phyloP scores from a whole-genome alignment of 2,797 vertebrate genomes.

The Acipenser transmontanus region DNA sequence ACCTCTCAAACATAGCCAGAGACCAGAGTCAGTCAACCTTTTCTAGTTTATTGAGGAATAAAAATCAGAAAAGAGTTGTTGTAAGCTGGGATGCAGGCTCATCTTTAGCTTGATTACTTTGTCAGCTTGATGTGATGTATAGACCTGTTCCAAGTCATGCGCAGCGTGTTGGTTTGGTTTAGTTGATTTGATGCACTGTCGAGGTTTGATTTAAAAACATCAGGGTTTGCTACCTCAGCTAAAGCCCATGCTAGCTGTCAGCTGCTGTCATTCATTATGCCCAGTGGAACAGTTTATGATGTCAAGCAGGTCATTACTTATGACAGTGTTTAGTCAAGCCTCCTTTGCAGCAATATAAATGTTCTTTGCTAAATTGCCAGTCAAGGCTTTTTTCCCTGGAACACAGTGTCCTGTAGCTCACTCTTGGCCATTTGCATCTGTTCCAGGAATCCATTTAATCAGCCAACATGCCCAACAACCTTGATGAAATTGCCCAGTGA shows the following conservation, averaged over 20 bases:
- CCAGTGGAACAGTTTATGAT: slow-evolving; percentile 65
- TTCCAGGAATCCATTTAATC: slow-evolving; percentile 56
- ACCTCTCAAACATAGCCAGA: no score
- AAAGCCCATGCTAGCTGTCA: slow-evolving; percentile 55
- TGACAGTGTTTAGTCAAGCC: slow-evolving; percentile 58
- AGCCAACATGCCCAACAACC: slow-evolving; percentile 43
- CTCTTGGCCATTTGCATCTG: slow-evolving; percentile 53
- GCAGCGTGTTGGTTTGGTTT: slow-evolving; percentile 47
- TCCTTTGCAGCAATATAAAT: slow-evolving; percentile 53
- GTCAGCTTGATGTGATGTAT: slow-evolving; percentile 52
- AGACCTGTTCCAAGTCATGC: slow-evolving; percentile 47
- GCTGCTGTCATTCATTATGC: slow-evolving; percentile 54
- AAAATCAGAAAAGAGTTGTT: slow-evolving; percentile 24
- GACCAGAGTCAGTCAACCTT: slow-evolving; percentile 14
- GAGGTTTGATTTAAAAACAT: slow-evolving; percentile 56
- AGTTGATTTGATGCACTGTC: slow-evolving; percentile 66
- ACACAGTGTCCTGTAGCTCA: slow-evolving; percentile 40
- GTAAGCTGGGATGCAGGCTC: slow-evolving; percentile 31
- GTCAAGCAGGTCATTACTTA: slow-evolving; percentile 75
- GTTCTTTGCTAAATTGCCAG: slow-evolving; percentile 54
- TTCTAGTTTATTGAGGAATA: slow-evolving; percentile 30
- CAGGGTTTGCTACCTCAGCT: slow-evolving; percentile 49
- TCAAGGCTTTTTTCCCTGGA: slow-evolving; percentile 46
- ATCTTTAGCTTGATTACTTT: slow-evolving; percentile 50
- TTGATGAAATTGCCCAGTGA: slow-evolving; percentile 51